phyloP scores from a whole-genome alignment of 2,113 vertebrate genomes.

The Oncorhynchus keta region DNA sequence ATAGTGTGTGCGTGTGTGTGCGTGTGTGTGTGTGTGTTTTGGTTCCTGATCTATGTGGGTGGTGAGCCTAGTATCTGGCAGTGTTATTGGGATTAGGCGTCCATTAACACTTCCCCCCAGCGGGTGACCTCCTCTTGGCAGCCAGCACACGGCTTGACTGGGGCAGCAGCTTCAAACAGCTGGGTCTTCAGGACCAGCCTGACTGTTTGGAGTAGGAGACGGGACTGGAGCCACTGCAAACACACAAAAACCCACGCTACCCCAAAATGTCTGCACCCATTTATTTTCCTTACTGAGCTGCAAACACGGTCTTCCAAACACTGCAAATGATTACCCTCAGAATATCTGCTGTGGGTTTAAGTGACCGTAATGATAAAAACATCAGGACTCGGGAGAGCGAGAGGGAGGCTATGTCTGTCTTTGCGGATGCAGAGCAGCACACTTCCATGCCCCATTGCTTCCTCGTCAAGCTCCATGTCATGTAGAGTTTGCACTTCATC shows the following conservation, averaged over 20 bases:
- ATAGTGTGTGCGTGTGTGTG: too few species aligned
- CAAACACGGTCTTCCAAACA: slow-evolving; percentile 18
- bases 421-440: neutral
- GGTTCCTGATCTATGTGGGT: too few species aligned
- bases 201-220: slow-evolving; percentile 20
- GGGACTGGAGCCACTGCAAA: slow-evolving; percentile 17
- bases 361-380: neutral
- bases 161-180: slow-evolving; percentile 11
- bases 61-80: neutral
- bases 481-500: slow-evolving; percentile 7
- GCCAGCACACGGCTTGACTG: neutral
- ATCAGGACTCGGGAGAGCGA: neutral
- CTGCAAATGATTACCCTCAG: slow-evolving; percentile 21
- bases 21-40: too few species aligned
- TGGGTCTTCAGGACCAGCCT: slow-evolving; percentile 6
- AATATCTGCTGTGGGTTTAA: slow-evolving; percentile 10
- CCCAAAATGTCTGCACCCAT: neutral
- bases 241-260: neutral
- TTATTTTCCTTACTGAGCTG: slow-evolving; percentile 28
- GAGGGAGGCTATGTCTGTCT: neutral
- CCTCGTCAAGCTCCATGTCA: slow-evolving; percentile 8
- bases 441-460: slow-evolving; percentile 9
- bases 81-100: neutral
- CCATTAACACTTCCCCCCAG: slow-evolving; percentile 40
- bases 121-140: slow-evolving; percentile 25